Conservation (phyloP, 2,888 invertebrate genomes). For the Crossocerus cetratus region DNA sequence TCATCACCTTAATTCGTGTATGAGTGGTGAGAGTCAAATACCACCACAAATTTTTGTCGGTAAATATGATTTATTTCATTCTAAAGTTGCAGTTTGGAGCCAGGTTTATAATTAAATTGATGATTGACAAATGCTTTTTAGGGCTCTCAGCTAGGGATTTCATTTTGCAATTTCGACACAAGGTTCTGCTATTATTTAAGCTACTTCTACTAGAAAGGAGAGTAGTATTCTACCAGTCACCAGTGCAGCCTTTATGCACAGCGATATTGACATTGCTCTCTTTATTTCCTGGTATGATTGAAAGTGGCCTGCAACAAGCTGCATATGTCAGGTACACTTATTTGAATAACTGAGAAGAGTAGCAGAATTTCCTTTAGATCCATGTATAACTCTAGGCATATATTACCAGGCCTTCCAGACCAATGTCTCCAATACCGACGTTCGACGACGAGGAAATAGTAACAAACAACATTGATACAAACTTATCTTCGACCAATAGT, state of each 20-base stretch:
- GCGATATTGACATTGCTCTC: slow-evolving; percentile 93
- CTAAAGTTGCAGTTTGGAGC: neutral
- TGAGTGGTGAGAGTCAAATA: slow-evolving; percentile 80
- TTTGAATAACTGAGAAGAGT: neutral
- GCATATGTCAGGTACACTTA: slow-evolving; percentile 86
- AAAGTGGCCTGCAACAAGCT: slow-evolving; percentile 88
- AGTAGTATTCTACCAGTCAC: slow-evolving; percentile 94
- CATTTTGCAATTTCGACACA: slow-evolving; percentile 92
- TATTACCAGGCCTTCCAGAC: slow-evolving; percentile 81
- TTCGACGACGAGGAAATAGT: slow-evolving; percentile 78
- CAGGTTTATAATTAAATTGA: neutral
- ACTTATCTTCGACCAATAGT: slow-evolving; percentile 47
- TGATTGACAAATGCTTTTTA: slow-evolving; percentile 74
- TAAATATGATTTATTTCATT: slow-evolving; percentile 70
- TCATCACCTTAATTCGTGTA: slow-evolving; percentile 92
- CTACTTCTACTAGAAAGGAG: slow-evolving; percentile 91
- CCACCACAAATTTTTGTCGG: slow-evolving; percentile 84
- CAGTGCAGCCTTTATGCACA: slow-evolving; percentile 92
- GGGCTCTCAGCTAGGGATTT: slow-evolving; percentile 90
- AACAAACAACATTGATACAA: slow-evolving; percentile 51
- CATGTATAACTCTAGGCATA: neutral
- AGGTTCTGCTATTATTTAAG: slow-evolving; percentile 94
- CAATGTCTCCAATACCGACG: slow-evolving; percentile 85
- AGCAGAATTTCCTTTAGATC: neutral
- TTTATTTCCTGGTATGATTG: slow-evolving; percentile 92